Percentiles rank a stretch among this genome's conserved stretches.
These are phyloP conservation scores for Amphiprion ocellaris DNA, from an alignment of 2,113 vertebrate genomes.

Conservation along the genomic window DNA sequence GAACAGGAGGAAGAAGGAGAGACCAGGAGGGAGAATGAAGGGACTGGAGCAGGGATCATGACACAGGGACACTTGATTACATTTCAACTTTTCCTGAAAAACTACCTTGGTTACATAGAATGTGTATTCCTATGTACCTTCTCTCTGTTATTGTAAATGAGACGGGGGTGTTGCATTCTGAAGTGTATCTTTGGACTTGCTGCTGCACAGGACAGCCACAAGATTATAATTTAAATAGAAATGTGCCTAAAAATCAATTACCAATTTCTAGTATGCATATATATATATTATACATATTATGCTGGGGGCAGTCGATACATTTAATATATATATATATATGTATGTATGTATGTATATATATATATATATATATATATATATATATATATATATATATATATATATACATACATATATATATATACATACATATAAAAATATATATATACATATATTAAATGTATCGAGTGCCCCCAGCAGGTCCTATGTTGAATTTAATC, in stretches of 20 bases:
- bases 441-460: not conserved
- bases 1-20: no score
- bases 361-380: not conserved
- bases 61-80: no score
- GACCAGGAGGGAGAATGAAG: no score
- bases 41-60: no score
- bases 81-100: no score
- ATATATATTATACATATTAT: not conserved
- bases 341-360: not conserved
- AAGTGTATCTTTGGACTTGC: not conserved
- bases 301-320: no score
- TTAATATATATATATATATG: not conserved
- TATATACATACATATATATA: constrained; percentile 12
- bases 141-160: not conserved
- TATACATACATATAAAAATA: no score
- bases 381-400: constrained; percentile 3
- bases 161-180: not conserved
- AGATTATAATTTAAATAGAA: not conserved
- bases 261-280: constrained; percentile 11
- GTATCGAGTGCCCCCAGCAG: constrained; percentile 4
- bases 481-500: constrained; percentile 34
- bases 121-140: not conserved
- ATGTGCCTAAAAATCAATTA: not conserved
- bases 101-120: not conserved
- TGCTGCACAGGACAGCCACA: not conserved